phyloP scores from a whole-genome alignment of 2,888 invertebrate genomes.

The Crematogaster levior region DNA sequence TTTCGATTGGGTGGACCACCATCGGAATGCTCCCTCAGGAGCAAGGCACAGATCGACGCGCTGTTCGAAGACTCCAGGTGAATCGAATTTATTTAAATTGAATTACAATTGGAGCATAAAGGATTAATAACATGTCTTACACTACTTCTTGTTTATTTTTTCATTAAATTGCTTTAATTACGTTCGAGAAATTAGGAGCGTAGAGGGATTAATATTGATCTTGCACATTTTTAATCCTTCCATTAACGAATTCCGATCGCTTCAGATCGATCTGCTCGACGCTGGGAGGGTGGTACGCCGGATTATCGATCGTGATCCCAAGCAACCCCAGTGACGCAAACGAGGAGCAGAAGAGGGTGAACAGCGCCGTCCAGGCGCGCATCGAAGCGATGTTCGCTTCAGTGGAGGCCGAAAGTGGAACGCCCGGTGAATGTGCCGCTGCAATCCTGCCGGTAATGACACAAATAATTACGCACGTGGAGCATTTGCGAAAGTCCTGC shows the following conservation, averaged over 20 bases:
- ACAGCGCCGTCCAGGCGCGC: constrained; percentile 93
- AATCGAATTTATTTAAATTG: not conserved
- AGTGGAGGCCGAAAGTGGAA: constrained; percentile 83
- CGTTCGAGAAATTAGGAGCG: not conserved
- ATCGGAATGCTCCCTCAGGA: constrained; percentile 83
- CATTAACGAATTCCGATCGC: not conserved
- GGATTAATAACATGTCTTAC: not conserved
- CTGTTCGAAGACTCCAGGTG: constrained; percentile 91
- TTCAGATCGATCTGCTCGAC: constrained; percentile 86
- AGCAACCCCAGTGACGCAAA: constrained; percentile 80
- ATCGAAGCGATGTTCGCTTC: constrained; percentile 93
- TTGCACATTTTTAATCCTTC: not conserved
- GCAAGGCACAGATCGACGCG: constrained; percentile 90
- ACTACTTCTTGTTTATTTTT: not conserved
- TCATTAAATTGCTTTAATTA: not conserved
- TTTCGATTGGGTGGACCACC: constrained; percentile 83
- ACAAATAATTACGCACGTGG: constrained; percentile 46
- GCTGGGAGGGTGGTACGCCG: constrained; percentile 78
- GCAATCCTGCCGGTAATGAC: constrained; percentile 81
- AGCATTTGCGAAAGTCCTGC: not conserved
- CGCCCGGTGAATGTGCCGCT: constrained; percentile 82
- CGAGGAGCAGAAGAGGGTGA: constrained; percentile 85
- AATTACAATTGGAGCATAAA: not conserved
- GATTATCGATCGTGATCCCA: constrained; percentile 68
- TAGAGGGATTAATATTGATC: not conserved